Percentiles rank a stretch among this genome's conserved stretches.
Conservation (phyloP, 2,113 vertebrate genomes). For the Todiramphus chloris region DNA sequence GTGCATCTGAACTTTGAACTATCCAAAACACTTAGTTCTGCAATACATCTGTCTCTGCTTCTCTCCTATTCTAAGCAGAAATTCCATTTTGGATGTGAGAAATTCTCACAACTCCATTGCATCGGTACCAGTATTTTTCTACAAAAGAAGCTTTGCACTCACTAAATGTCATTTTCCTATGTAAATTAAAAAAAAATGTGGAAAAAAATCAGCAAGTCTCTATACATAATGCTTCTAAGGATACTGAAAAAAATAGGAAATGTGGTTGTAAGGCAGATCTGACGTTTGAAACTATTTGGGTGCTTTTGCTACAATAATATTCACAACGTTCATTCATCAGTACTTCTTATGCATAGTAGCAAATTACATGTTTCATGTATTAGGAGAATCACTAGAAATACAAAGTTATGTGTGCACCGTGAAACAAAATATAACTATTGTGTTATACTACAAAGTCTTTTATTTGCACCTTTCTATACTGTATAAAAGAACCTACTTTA, state of each 20-base stretch:
- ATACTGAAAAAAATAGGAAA: not conserved
- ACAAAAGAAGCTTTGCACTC: not conserved
- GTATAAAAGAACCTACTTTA: not conserved
- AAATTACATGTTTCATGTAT: not conserved
- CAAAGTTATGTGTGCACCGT: not conserved
- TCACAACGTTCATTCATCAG: not conserved
- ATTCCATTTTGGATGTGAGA: not conserved
- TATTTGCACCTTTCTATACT: not conserved
- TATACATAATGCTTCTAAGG: not conserved
- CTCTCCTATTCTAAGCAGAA: not conserved
- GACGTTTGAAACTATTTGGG: not conserved
- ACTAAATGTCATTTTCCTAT: not conserved
- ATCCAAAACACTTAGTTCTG: not conserved
- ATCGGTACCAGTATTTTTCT: not conserved
- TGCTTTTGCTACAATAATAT: not conserved
- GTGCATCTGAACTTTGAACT: not conserved
- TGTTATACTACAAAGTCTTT: not conserved
- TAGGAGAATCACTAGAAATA: not conserved
- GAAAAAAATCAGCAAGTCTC: not conserved
- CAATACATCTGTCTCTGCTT: not conserved
- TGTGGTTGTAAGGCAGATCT: not conserved
- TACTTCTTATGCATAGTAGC: not conserved
- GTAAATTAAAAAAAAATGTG: accelerated
- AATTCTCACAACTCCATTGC: not conserved
- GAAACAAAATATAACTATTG: not conserved